Base-by-base conservation (phyloP, 2,113 vertebrate species). In the Tichodroma muraria region DNA sequence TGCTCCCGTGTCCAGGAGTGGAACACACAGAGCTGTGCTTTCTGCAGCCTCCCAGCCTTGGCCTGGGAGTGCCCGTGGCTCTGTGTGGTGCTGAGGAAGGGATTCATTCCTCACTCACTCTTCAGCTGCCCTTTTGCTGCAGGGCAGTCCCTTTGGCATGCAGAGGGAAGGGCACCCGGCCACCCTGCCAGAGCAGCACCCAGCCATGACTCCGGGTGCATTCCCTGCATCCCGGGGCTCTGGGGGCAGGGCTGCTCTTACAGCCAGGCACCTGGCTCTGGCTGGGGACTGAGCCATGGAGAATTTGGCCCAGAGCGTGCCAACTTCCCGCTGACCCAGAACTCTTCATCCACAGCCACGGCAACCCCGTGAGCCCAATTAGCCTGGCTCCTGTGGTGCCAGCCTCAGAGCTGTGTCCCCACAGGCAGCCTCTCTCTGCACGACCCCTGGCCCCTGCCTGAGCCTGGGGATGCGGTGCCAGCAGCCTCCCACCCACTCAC, bases 181-280 rank as follows among this genome's bases (percentile, higher is more conserved):
- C 45, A 33, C 23, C 38, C 53, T 22, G 53, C 31, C 5, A 0
- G 8, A 33, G 79, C 22, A 66, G 13, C 57, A 59, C 11, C 78
- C 88, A 40, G 57, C 73, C 63, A 23, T 33, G 63, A 4, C 37
- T n/a, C 28, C 1, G 27, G 0, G 0, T 0, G 4, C 11, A 13
- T 23, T 68, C 18, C 15, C 50, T 75, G 38, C 59, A 5, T 19
- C 54, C 54, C 8, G 4, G 31, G 31, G 71, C 52, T 66, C 50
- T 31, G 4, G 22, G 45, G 65, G 27, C 84, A 76, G 49, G 0
- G 1, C 64, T 78, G 60, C 50, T 54, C 60, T 20, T 9, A 2
- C 44, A 63, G 63, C 61, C 66, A 30, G 42, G 15, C 57, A 28
- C 38, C 15, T 42, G 4, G 53, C 24, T 72, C 68, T 52, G 1